Evolutionary conservation across 2,797 vertebrate genomes (phyloP).

Genomic region (Sebastes jordani): DNA sequence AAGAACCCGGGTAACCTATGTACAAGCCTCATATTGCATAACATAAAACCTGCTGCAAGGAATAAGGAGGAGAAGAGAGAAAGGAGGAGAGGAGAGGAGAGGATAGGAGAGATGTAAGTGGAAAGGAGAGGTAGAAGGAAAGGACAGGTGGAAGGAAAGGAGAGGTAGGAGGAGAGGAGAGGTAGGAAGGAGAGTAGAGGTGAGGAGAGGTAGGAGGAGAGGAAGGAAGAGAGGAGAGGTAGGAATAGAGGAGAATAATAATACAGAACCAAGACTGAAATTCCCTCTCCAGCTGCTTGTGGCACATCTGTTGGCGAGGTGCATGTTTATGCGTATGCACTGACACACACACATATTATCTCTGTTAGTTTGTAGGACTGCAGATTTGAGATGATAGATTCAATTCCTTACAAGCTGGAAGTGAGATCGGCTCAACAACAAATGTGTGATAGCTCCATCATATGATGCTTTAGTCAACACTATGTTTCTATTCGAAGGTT

Average conservation of each 20-base stretch:
- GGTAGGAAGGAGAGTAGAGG: neutral
- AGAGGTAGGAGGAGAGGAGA: too few species aligned
- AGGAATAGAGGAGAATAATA: neutral
- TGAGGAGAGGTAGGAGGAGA: too few species aligned
- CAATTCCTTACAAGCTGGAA: constrained; percentile 48
- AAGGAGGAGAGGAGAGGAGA: neutral
- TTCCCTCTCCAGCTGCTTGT: constrained; percentile 70
- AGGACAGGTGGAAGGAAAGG: too few species aligned
- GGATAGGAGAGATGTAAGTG: too few species aligned
- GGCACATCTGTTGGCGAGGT: constrained; percentile 65
- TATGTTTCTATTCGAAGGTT: constrained; percentile 7
- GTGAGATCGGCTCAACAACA: constrained; percentile 36
- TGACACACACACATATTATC: constrained; percentile 26
- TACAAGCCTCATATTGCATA: constrained; percentile 33
- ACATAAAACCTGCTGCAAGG: constrained; percentile 33
- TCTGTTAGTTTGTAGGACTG: constrained; percentile 43
- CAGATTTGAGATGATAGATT: constrained; percentile 55
- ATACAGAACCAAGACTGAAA: constrained; percentile 64
- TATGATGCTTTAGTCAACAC: neutral
- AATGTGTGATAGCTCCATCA: constrained; percentile 24
- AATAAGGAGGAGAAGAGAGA: neutral
- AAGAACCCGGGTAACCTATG: constrained; percentile 25
- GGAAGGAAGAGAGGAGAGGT: neutral
- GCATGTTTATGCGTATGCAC: constrained; percentile 31
- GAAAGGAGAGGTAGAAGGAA: neutral